Percentiles rank a stretch among this genome's conserved stretches.
These are phyloP conservation scores for Maconellicoccus hirsutus DNA, from an alignment of 1,140 invertebrate genomes.

Conservation along the genomic window DNA sequence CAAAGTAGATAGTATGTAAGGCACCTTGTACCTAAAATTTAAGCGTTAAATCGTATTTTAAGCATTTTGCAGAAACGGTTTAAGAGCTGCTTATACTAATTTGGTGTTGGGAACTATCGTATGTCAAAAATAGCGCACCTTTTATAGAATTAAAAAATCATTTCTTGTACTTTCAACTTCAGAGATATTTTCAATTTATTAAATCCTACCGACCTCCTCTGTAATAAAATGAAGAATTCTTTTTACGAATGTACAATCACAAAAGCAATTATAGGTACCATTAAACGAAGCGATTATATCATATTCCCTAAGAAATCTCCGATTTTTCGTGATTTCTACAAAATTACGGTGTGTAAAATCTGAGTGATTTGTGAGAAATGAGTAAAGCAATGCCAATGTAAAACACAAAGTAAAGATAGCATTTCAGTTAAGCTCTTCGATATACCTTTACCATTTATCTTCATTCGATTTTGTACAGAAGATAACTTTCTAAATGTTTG, in stretches of 20 bases:
- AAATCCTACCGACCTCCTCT: no score
- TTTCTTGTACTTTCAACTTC: no score
- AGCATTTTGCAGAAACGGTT: not conserved
- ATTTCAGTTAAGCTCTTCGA: not conserved
- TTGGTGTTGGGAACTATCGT: not conserved
- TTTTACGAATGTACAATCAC: no score
- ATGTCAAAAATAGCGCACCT: constrained; percentile 1
- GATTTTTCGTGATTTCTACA: not conserved
- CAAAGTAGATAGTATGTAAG: no score
- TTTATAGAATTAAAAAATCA: no score
- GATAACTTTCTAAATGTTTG: not conserved
- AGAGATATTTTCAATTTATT: no score
- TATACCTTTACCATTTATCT: not conserved
- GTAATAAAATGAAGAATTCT: no score
- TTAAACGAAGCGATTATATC: not conserved
- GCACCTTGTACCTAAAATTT: not conserved
- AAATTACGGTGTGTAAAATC: not conserved
- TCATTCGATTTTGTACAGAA: not conserved
- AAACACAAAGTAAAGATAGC: not conserved
- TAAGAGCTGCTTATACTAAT: not conserved
- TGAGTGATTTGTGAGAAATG: not conserved
- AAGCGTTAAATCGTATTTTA: not conserved
- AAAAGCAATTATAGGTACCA: no score
- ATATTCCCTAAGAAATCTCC: not conserved
- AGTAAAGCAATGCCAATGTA: not conserved